phyloP scores from a whole-genome alignment of 2,113 vertebrate genomes.

The Chionodraco myersi region DNA sequence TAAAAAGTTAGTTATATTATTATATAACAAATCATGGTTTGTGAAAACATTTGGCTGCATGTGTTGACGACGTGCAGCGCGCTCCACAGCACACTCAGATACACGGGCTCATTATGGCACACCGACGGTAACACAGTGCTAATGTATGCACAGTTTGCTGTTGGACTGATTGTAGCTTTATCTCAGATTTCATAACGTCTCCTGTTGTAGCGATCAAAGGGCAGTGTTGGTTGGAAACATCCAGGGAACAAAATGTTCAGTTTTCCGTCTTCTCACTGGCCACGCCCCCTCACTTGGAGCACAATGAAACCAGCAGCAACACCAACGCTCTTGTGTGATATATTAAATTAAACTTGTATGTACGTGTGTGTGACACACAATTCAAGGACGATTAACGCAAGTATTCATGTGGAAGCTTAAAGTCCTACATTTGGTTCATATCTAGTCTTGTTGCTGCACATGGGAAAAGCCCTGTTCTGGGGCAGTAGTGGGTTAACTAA shows the following conservation, averaged over 20 bases:
- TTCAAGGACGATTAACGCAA: background rate
- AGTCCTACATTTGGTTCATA: background rate
- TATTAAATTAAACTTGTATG: no score
- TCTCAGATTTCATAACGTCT: background rate
- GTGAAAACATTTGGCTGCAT: background rate
- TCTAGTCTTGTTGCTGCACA: background rate
- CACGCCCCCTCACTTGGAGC: conserved; percentile 36
- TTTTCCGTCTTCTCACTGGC: background rate
- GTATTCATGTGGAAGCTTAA: background rate
- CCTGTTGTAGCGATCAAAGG: background rate
- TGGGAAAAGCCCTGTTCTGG: background rate
- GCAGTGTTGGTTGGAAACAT: background rate
- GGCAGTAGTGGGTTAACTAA: background rate
- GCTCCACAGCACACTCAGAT: background rate
- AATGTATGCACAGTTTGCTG: background rate
- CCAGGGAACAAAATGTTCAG: conserved; percentile 66
- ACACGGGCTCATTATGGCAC: background rate
- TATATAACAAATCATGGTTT: background rate
- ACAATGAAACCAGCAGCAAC: no score
- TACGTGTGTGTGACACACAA: no score
- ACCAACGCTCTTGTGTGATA: no score
- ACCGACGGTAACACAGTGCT: background rate
- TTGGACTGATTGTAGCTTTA: background rate
- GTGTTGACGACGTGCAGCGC: background rate
- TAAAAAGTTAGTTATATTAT: background rate